Evolutionary conservation across 1,140 invertebrate genomes (phyloP).

Genomic region (Leptopilina clavipes): DNA sequence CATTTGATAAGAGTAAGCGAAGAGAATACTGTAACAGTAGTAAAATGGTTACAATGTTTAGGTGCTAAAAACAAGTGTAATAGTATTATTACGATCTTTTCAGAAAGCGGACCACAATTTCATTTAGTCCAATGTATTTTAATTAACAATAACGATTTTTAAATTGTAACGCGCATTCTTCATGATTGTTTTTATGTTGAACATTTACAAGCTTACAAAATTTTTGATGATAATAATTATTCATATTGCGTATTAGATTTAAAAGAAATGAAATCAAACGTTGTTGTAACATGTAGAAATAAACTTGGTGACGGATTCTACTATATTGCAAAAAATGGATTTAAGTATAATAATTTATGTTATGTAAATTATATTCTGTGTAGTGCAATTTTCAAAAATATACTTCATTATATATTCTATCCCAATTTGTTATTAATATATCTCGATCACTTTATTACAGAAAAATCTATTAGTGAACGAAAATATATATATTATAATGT

Average conservation of each 20-base stretch:
- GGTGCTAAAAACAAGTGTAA: background rate
- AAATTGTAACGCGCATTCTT: background rate
- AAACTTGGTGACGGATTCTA: background rate
- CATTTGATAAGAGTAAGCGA: background rate
- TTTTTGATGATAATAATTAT: background rate
- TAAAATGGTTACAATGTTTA: background rate
- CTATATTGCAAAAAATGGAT: background rate
- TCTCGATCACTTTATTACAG: no score
- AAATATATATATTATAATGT: no score
- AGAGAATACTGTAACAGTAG: background rate
- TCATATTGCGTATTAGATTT: background rate
- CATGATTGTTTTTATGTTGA: background rate
- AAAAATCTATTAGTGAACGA: no score
- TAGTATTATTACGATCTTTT: background rate
- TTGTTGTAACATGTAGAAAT: background rate
- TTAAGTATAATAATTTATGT: no score
- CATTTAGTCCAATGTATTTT: background rate
- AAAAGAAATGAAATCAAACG: background rate
- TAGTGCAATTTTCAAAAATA: no score
- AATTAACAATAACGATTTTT: background rate
- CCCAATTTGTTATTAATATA: no score
- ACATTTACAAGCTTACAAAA: background rate
- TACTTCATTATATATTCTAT: no score
- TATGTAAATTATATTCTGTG: no score
- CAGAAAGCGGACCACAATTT: conserved; percentile 14